phyloP scores from a whole-genome alignment of 2,888 invertebrate species.

The Leucophenga montana region DNA sequence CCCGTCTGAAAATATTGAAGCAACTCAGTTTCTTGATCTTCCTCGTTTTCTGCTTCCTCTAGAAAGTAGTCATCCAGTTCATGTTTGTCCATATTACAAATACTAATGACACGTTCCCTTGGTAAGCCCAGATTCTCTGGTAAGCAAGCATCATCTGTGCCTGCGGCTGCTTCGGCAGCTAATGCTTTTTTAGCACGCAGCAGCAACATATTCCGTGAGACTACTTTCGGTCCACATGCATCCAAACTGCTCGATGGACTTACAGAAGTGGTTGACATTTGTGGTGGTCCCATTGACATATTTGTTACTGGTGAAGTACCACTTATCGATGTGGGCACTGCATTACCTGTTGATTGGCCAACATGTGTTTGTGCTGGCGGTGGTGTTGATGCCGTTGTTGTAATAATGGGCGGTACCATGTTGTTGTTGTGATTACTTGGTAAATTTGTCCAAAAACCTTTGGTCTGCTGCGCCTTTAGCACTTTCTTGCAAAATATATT shows the following conservation, averaged over 20 bases:
- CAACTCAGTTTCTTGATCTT: conserved; percentile 88
- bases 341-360: conserved; percentile 31
- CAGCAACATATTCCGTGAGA: conserved; percentile 74
- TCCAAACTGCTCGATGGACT: conserved; percentile 63
- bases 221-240: conserved; percentile 68
- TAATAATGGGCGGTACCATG: conserved; percentile 62
- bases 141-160: conserved; percentile 55
- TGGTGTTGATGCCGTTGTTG: conserved; percentile 61
- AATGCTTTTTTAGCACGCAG: conserved; percentile 73
- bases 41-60: conserved; percentile 78
- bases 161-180: conserved; percentile 58
- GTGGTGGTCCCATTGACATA: conserved; percentile 73
- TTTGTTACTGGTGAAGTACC: conserved; percentile 43
- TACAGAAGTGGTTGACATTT: conserved; percentile 54
- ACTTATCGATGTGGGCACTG: conserved; percentile 15
- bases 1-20: conserved; percentile 83
- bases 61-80: conserved; percentile 85
- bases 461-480: conserved; percentile 72
- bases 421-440: too few species aligned
- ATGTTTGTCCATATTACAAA: conserved; percentile 86
- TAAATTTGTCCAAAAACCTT: conserved; percentile 71
- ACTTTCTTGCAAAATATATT: conserved; percentile 73
- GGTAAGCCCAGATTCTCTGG: conserved; percentile 75
- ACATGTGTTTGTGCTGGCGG: conserved; percentile 43
- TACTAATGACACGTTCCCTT: conserved; percentile 81